Conservation (phyloP, 2,888 invertebrate genomes). For the Diabrotica balteata region DNA sequence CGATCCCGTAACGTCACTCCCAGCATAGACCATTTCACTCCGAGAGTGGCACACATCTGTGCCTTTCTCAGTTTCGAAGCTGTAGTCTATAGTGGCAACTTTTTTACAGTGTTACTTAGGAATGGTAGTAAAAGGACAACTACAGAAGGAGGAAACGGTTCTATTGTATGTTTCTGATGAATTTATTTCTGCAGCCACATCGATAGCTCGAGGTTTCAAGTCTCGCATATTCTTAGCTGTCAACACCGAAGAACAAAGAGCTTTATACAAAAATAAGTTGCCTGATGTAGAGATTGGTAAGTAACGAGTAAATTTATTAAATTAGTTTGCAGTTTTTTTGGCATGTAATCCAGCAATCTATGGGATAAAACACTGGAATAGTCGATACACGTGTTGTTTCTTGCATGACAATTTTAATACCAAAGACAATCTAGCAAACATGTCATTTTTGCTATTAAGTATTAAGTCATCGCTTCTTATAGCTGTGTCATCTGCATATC, state of each 20-base stretch:
- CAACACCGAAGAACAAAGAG: conserved; percentile 81
- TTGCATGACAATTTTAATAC: too few relatives aligned
- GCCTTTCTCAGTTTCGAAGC: too few relatives aligned
- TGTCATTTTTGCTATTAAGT: too few relatives aligned
- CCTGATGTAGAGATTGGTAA: conserved; percentile 78
- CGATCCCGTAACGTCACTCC: too few relatives aligned
- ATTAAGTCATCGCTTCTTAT: too few relatives aligned
- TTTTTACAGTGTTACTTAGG: conserved; percentile 37
- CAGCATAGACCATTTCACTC: too few relatives aligned
- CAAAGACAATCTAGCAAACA: too few relatives aligned
- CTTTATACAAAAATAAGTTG: conserved; percentile 82
- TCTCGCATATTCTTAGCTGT: conserved; percentile 89
- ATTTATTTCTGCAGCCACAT: conserved; percentile 93
- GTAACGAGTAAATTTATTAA: conserved; percentile 4
- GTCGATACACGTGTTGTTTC: too few relatives aligned
- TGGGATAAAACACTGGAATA: background rate
- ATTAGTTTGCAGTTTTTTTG: conserved; percentile 1
- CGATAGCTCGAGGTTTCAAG: conserved; percentile 81
- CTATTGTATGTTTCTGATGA: conserved; percentile 63
- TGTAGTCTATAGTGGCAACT: too few relatives aligned
- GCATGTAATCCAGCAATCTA: background rate
- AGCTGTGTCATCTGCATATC: too few relatives aligned
- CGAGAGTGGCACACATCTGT: too few relatives aligned
- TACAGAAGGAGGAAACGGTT: conserved; percentile 32
- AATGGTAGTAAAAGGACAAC: conserved; percentile 28